Base-by-base conservation (phyloP, 2,888 invertebrate species). In the Lumbricus terrestris region DNA sequence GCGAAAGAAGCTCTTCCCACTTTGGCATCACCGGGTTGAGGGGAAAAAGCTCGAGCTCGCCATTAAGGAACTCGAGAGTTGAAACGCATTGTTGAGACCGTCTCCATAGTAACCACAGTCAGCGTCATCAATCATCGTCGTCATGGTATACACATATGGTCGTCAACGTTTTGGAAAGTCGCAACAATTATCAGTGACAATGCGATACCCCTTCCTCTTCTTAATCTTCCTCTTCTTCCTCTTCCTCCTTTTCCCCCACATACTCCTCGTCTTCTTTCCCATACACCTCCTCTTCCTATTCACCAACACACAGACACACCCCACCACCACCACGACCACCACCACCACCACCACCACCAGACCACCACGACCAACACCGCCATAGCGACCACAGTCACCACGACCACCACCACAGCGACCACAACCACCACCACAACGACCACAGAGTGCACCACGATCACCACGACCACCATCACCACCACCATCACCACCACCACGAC, bases 401-500 rank as follows among this genome's bases (percentile, higher is more conserved):
- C 15, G 42, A 42, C 42, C 88, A 88, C 42, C 88, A 42, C 11
- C 42, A 88, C 11, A 42, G 18, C 20, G 42, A 88, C 20, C 88
- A 88, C 20, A 42, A 88, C 20, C 88, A 88, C 42, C 88, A 42
- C 23, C 88, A 88, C n/a, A n/a, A n/a, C n/a, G n/a, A n/a, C n/a
- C n/a, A n/a, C n/a, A n/a, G n/a, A n/a, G n/a, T n/a, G 35, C 42
- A 42, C 23, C 88, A 88, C 23, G 42, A 88, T 42, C 40, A 38
- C 23, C 23, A 88, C 42, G 23, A 88, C 42, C 23, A 89, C 18
- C n/a, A 88, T 6, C 38, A 88, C 34, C n/a, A 69, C n/a, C 29
- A 69, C n/a, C n/a, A 69, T n/a, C 69, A 69, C n/a, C 69, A n/a
- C 13, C n/a, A 69, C n/a, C 69, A 69, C 8, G 29, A 69, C 3